phyloP scores from a whole-genome alignment of 2,113 vertebrate species.

The Cranoglanis bouderius region DNA sequence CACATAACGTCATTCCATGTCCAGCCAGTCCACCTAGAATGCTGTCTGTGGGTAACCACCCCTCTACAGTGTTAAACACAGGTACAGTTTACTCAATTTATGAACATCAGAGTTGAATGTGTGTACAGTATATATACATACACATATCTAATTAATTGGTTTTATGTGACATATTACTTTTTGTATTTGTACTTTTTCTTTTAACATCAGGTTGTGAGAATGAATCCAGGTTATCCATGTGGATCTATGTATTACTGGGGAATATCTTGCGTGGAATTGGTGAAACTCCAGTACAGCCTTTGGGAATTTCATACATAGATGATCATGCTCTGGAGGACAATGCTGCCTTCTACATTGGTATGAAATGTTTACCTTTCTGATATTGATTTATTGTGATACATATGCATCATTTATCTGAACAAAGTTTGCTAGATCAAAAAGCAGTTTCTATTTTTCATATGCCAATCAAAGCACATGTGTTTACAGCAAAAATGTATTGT shows the following conservation, averaged over 20 bases:
- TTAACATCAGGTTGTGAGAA: slow-evolving; percentile 75
- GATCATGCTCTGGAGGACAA: slow-evolving; percentile 80
- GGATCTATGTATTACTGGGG: slow-evolving; percentile 83
- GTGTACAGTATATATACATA: background rate
- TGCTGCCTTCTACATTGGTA: slow-evolving; percentile 84
- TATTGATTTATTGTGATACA: background rate
- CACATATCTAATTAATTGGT: background rate
- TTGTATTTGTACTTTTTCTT: background rate
- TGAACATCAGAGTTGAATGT: background rate
- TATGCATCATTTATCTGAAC: background rate
- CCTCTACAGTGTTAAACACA: slow-evolving; percentile 63
- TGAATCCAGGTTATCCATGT: slow-evolving; percentile 77
- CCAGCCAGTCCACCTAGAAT: slow-evolving; percentile 68
- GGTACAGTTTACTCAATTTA: slow-evolving; percentile 52
- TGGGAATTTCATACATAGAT: slow-evolving; percentile 84
- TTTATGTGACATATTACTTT: background rate
- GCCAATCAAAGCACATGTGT: background rate
- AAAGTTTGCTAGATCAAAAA: background rate
- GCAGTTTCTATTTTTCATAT: background rate
- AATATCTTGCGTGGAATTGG: slow-evolving; percentile 84
- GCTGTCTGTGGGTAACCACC: slow-evolving; percentile 63
- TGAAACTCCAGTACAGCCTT: slow-evolving; percentile 82
- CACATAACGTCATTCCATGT: slow-evolving; percentile 78
- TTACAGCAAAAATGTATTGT: background rate
- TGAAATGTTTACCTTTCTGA: background rate